These are phyloP conservation scores for Heliconius nattereri DNA, from an alignment of 1,140 invertebrate genomes.

Conservation along the genomic window DNA sequence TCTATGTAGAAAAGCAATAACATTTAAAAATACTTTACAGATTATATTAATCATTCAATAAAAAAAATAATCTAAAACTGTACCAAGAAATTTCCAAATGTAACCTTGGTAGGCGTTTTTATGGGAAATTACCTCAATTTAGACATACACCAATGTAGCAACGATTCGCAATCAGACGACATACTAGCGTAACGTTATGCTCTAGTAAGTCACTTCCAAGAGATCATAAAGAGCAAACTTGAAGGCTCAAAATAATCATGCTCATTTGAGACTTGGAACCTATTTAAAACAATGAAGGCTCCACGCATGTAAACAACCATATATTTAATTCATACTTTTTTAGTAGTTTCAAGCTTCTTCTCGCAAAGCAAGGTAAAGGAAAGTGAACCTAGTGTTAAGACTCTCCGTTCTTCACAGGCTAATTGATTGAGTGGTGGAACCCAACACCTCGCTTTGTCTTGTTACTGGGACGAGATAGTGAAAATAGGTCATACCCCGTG, in stretches of 20 bases:
- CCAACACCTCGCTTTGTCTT: too few relatives aligned
- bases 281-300: background rate
- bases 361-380: too few relatives aligned
- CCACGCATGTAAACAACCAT: background rate
- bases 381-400: too few relatives aligned
- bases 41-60: background rate
- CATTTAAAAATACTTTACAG: too few relatives aligned
- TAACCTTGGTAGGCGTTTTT: conserved; percentile 43
- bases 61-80: background rate
- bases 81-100: background rate
- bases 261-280: background rate
- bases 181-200: conserved; percentile 60
- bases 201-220: conserved; percentile 56
- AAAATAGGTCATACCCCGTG: too few relatives aligned
- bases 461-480: too few relatives aligned
- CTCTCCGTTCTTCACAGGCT: too few relatives aligned
- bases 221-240: conserved; percentile 32
- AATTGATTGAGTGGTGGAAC: too few relatives aligned
- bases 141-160: conserved; percentile 60
- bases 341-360: too few relatives aligned
- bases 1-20: too few relatives aligned
- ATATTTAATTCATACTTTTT: background rate
- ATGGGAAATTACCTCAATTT: conserved; percentile 56
- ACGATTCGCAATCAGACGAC: conserved; percentile 58
- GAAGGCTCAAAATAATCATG: conserved; percentile 20